These are phyloP conservation scores for Neotoxoptera formosana DNA, from an alignment of 1,140 invertebrate genomes.

Conservation along the genomic window DNA sequence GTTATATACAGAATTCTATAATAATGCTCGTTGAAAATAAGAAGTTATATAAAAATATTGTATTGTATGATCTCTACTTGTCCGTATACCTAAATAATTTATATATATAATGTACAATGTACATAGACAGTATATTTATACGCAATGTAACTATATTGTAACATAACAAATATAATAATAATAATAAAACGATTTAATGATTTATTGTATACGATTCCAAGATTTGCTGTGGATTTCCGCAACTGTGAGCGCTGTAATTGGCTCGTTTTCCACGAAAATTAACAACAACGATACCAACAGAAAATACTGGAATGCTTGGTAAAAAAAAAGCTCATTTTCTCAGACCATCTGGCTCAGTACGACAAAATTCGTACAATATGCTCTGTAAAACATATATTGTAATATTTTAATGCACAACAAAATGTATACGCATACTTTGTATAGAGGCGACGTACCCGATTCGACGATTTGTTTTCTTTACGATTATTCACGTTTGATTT, in stretches of 20 bases:
- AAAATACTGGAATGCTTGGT: neutral
- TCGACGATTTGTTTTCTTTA: constrained; percentile 19
- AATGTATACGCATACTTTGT: neutral
- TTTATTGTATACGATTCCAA: neutral
- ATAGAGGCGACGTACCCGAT: neutral
- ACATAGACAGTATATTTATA: neutral
- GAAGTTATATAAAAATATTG: no score
- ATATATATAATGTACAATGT: no score
- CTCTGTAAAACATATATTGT: neutral
- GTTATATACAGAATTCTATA: neutral
- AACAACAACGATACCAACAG: neutral
- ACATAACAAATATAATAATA: neutral
- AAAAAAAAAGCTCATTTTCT: neutral
- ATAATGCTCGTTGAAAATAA: neutral
- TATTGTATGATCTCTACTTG: neutral
- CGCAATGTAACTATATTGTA: neutral
- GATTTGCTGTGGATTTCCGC: neutral
- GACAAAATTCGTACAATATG: neutral
- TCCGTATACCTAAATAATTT: no score
- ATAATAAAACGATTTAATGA: neutral
- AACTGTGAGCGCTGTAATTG: neutral
- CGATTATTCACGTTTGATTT: neutral
- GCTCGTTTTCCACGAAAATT: neutral
- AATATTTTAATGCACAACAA: neutral
- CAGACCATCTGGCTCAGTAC: neutral